Evolutionary conservation across 2,113 vertebrate species (phyloP).

Genomic region (Pardalotus punctatus): DNA sequence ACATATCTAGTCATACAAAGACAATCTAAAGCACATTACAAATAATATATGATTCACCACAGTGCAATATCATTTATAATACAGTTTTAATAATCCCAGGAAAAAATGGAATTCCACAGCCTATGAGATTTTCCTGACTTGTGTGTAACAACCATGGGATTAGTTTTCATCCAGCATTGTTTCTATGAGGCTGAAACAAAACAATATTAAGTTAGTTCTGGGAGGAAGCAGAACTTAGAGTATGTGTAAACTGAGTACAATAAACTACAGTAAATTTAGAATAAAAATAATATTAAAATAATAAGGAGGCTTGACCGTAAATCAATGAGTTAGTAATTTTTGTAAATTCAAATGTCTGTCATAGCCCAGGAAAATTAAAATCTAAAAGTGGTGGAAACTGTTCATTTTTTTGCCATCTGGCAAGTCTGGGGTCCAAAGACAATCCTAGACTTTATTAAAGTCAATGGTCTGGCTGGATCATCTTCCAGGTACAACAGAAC

Average conservation of each 20-base stretch:
- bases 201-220: background rate
- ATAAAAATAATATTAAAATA: background rate
- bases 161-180: background rate
- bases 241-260: background rate
- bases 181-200: background rate
- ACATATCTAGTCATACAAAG: constrained; percentile 12
- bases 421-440: background rate
- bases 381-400: background rate
- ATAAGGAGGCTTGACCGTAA: background rate
- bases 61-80: background rate
- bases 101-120: background rate
- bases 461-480: background rate
- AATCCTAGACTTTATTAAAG: constrained; percentile 10
- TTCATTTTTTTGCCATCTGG: background rate
- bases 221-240: background rate
- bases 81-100: constrained; percentile 11
- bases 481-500: constrained; percentile 15
- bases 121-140: background rate
- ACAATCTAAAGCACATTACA: constrained; percentile 44
- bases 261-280: background rate
- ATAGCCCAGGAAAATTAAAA: background rate
- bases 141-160: background rate
- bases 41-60: background rate
- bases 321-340: background rate
- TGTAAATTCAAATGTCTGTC: background rate